A percentile compares a stretch with the other conserved stretches of the same genome.
Evolutionary conservation across 2,888 invertebrate genomes (phyloP).

Genomic region (Drosophila antonietae): DNA sequence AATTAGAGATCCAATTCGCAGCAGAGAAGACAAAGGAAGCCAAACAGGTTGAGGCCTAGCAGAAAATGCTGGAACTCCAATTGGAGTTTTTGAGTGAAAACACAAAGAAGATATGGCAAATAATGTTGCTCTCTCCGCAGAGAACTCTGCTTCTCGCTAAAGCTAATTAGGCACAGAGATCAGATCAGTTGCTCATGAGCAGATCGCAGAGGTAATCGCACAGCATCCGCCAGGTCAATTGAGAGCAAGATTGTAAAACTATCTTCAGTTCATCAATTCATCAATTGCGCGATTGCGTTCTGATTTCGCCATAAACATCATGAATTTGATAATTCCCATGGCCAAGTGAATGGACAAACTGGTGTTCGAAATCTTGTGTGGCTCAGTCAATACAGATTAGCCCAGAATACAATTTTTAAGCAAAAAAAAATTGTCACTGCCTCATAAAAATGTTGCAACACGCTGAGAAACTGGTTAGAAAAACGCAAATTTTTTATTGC

Average conservation of each 20-base stretch:
- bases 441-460: not conserved
- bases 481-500: not conserved
- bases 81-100: not conserved
- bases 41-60: conserved; percentile 21
- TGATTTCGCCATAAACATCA: not conserved
- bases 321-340: not conserved
- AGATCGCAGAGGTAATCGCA: not conserved
- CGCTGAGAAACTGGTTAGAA: not conserved
- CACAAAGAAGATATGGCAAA: not conserved
- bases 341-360: not conserved
- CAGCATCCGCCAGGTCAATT: not conserved
- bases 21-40: conserved; percentile 10
- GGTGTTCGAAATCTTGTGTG: not conserved
- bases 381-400: conserved; percentile 2
- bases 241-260: not conserved
- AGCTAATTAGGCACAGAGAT: not conserved
- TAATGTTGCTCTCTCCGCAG: not conserved
- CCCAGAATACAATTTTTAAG: not conserved
- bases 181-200: not conserved
- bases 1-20: conserved; percentile 51
- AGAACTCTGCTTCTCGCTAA: not conserved
- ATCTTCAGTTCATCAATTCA: not conserved
- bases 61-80: conserved; percentile 3
- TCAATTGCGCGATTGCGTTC: not conserved
- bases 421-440: not conserved